Percentiles rank a stretch among this genome's conserved stretches.
These are phyloP conservation scores for Gracilinanus agilis DNA, from an alignment of 2,113 vertebrate species.

Conservation along the genomic window DNA sequence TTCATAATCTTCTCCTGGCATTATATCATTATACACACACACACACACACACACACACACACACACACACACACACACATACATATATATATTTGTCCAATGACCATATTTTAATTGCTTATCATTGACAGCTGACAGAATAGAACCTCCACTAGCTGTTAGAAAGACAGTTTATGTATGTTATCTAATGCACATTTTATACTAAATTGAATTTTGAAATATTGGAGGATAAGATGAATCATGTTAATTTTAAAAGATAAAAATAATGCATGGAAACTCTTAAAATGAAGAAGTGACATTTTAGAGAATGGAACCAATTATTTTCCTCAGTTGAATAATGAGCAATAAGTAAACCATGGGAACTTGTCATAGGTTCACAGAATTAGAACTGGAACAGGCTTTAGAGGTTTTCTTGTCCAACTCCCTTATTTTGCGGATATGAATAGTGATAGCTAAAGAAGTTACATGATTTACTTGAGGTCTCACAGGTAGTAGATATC, in stretches of 20 bases:
- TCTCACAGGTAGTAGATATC: background rate
- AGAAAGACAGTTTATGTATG: background rate
- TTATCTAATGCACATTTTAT: background rate
- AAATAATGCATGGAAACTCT: background rate
- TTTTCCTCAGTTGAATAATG: background rate
- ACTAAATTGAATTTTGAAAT: background rate
- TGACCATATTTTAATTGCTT: background rate
- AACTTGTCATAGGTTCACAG: background rate
- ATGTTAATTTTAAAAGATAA: background rate
- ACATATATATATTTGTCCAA: background rate
- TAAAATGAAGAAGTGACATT: background rate
- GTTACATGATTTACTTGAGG: background rate
- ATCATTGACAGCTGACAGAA: background rate
- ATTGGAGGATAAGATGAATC: background rate
- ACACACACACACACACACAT: no score
- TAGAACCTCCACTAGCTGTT: background rate
- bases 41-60: no score
- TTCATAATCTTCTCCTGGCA: background rate
- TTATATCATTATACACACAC: no score
- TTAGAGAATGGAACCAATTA: background rate
- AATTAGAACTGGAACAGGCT: background rate
- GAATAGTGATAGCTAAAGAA: background rate
- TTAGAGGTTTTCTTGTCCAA: background rate
- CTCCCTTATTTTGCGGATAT: background rate
- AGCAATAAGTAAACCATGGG: background rate